Evolutionary conservation across 2,113 vertebrate genomes (phyloP).

Genomic region (Dinomys branickii): DNA sequence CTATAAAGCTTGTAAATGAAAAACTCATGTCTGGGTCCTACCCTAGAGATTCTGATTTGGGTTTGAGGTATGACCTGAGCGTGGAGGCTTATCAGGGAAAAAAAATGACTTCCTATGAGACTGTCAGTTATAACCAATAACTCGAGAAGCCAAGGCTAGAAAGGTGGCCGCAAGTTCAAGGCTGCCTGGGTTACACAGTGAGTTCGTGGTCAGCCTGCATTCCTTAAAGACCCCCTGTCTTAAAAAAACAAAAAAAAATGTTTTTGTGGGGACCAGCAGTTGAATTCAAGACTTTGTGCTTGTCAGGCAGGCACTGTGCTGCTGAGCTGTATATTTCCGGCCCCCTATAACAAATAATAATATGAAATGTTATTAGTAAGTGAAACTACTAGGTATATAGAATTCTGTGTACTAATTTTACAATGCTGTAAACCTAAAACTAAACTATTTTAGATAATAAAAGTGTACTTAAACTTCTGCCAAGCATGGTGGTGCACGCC

Average conservation of each 20-base stretch:
- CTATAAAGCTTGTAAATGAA: slow-evolving; percentile 18
- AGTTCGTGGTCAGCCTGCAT: background rate
- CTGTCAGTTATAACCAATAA: background rate
- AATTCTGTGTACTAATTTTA: background rate
- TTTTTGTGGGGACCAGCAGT: no score
- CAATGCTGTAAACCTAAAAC: background rate
- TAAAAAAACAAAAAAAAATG: no score
- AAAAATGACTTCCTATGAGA: background rate
- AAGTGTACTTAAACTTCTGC: background rate
- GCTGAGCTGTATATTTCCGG: background rate
- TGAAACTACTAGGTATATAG: background rate
- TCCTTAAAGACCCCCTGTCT: background rate
- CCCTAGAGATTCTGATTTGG: background rate
- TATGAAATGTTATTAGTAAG: background rate
- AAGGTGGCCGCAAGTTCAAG: background rate
- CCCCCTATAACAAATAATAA: background rate
- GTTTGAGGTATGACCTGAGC: background rate
- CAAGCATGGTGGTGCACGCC: no score
- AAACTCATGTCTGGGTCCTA: background rate
- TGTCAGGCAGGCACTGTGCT: background rate
- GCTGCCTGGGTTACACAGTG: background rate
- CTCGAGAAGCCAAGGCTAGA: background rate
- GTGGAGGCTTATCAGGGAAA: background rate
- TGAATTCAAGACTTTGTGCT: background rate
- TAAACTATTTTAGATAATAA: background rate